Percentiles rank a stretch among this genome's conserved stretches.
phyloP scores from a whole-genome alignment of 2,888 invertebrate genomes.

The Hemithea aestivaria region DNA sequence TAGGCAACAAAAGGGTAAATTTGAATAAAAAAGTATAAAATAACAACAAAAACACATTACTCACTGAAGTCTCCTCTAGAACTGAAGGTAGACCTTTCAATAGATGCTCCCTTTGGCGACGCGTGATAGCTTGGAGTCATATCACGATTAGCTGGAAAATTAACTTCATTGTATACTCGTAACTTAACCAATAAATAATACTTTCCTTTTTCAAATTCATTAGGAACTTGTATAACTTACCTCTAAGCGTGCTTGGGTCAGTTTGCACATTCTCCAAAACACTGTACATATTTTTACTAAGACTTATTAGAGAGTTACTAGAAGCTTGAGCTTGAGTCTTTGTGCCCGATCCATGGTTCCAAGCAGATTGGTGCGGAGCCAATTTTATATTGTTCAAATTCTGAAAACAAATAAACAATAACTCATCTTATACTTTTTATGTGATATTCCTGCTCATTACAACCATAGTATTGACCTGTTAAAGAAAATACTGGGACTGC shows the following conservation, averaged over 20 bases:
- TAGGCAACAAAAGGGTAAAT: too few species aligned
- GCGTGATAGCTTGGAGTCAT: conserved; percentile 57
- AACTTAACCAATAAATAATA: too few species aligned
- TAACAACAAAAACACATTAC: conserved; percentile 28
- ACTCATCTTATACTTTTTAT: too few species aligned
- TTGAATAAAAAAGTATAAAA: too few species aligned
- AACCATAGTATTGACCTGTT: too few species aligned
- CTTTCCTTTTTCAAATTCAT: too few species aligned
- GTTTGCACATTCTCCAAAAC: conserved; percentile 55
- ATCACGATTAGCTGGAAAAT: conserved; percentile 57
- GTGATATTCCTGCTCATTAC: too few species aligned
- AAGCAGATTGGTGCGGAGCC: conserved; percentile 54
- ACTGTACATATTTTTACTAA: conserved; percentile 61
- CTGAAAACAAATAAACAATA: conserved; percentile 37
- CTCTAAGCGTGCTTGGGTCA: conserved; percentile 57
- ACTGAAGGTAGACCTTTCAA: conserved; percentile 71
- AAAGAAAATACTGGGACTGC: too few species aligned
- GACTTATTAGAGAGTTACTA: conserved; percentile 55
- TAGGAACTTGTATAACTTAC: conserved; percentile 41
- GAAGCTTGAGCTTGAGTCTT: conserved; percentile 52
- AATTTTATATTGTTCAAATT: conserved; percentile 60
- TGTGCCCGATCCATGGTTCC: conserved; percentile 66
- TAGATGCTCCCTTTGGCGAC: conserved; percentile 59
- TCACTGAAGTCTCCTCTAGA: conserved; percentile 64
- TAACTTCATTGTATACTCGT: too few species aligned